phyloP scores from a whole-genome alignment of 2,797 vertebrate genomes.

The Crenichthys baileyi region DNA sequence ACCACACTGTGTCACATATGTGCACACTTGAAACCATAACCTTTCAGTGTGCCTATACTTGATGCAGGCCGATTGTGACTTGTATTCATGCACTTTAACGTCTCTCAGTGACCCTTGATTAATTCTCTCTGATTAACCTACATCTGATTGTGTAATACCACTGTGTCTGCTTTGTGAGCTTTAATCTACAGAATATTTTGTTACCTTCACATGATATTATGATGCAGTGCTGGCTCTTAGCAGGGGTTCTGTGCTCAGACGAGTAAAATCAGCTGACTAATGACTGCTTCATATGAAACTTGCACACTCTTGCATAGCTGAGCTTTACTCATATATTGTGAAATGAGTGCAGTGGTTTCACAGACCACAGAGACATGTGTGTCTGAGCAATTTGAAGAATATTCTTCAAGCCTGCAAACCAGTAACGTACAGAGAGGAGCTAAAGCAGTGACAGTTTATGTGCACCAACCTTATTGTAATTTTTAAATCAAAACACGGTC shows the following conservation, averaged over 20 bases:
- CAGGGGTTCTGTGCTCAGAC: neutral
- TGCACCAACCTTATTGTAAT: too few species aligned
- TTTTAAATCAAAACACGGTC: neutral
- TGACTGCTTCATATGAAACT: constrained; percentile 16
- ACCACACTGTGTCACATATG: constrained; percentile 75
- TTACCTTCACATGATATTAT: neutral
- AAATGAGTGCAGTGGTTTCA: constrained; percentile 48
- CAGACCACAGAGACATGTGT: constrained; percentile 33
- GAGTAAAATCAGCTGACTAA: constrained; percentile 39
- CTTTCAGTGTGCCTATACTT: constrained; percentile 63
- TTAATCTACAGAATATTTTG: neutral
- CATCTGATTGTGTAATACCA: neutral
- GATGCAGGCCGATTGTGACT: constrained; percentile 11
- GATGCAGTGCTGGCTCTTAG: neutral
- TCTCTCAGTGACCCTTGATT: constrained; percentile 24
- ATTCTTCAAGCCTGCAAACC: constrained; percentile 7
- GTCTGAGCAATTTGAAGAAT: constrained; percentile 13
- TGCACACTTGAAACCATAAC: constrained; percentile 68
- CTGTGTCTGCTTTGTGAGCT: neutral
- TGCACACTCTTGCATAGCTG: constrained; percentile 10
- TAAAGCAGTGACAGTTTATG: neutral
- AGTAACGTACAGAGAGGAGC: neutral
- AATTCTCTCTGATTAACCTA: neutral
- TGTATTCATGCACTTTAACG: constrained; percentile 29
- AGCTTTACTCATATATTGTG: constrained; percentile 16